These are phyloP conservation scores for Telmatochromis sp. DNA, from an alignment of 2,113 vertebrate species.

Conservation along the genomic window DNA sequence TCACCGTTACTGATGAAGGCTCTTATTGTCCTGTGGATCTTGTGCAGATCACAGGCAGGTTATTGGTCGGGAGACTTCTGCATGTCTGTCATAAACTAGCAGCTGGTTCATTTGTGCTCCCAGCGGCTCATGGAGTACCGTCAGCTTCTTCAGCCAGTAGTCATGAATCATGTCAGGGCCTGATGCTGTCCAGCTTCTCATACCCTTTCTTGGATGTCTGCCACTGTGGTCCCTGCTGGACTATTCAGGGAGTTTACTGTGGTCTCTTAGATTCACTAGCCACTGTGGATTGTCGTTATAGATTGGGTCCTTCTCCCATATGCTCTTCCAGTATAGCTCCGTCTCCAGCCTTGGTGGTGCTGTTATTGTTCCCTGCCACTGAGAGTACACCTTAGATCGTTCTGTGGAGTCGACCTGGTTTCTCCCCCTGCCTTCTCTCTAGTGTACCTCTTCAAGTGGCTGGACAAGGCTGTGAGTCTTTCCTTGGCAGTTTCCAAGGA, in stretches of 20 bases:
- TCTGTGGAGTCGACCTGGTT: neutral
- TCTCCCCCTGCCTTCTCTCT: neutral
- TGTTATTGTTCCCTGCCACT: neutral
- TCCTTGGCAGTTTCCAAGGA: neutral
- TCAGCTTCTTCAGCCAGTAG: neutral
- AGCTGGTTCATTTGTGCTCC: neutral
- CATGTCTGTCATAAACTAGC: neutral
- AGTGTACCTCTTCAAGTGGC: neutral
- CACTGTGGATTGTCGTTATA: neutral
- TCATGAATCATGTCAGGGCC: neutral
- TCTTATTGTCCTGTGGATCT: neutral
- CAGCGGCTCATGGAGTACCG: neutral
- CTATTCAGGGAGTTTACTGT: neutral
- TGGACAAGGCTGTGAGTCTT: neutral
- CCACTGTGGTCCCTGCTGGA: neutral
- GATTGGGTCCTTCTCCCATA: neutral
- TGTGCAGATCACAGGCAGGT: accelerated
- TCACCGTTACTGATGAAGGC: neutral
- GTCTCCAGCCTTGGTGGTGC: neutral
- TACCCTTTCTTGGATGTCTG: neutral
- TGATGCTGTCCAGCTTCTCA: neutral
- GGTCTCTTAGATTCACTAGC: neutral
- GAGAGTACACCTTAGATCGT: accelerated
- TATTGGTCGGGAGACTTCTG: neutral
- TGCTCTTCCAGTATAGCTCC: neutral